Evolutionary conservation across 1,140 invertebrate genomes (phyloP).

Genomic region (Andrena cerasifolii): DNA sequence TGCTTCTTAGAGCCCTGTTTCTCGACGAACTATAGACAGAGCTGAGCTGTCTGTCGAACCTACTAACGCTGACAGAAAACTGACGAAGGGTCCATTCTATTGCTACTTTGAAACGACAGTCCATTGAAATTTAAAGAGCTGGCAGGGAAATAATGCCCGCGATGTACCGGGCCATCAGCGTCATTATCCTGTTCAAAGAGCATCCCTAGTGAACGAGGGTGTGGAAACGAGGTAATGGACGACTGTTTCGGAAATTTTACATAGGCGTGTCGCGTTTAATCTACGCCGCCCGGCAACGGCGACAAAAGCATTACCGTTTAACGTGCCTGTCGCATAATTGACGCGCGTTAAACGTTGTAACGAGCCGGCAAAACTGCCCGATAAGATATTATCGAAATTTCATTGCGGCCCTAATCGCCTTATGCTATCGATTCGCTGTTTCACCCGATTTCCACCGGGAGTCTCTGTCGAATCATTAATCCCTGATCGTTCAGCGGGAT

Average conservation of each 20-base stretch:
- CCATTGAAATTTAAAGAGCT: background rate
- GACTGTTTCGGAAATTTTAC: slow-evolving; percentile 14
- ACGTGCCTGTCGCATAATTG: slow-evolving; percentile 25
- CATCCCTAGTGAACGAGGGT: background rate
- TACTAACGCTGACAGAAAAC: no score
- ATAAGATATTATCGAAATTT: slow-evolving; percentile 48
- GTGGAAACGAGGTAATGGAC: no score
- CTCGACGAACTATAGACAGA: no score
- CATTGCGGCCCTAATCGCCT: slow-evolving; percentile 28
- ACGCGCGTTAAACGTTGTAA: slow-evolving; percentile 34
- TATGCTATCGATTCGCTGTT: background rate
- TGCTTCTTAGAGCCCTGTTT: no score
- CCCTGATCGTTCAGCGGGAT: background rate
- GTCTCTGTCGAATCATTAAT: background rate
- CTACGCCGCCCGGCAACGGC: background rate
- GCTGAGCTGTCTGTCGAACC: no score
- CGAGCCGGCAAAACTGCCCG: slow-evolving; percentile 13
- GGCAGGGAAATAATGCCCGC: background rate
- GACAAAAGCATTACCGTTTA: slow-evolving; percentile 28
- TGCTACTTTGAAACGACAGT: no score
- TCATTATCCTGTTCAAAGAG: slow-evolving; percentile 16
- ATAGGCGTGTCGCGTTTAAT: background rate
- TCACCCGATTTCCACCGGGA: background rate
- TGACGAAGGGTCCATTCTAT: no score
- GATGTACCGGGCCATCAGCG: background rate